Conservation (phyloP, 2,888 invertebrate genomes). For the Branchipolynoe longqiensis region DNA sequence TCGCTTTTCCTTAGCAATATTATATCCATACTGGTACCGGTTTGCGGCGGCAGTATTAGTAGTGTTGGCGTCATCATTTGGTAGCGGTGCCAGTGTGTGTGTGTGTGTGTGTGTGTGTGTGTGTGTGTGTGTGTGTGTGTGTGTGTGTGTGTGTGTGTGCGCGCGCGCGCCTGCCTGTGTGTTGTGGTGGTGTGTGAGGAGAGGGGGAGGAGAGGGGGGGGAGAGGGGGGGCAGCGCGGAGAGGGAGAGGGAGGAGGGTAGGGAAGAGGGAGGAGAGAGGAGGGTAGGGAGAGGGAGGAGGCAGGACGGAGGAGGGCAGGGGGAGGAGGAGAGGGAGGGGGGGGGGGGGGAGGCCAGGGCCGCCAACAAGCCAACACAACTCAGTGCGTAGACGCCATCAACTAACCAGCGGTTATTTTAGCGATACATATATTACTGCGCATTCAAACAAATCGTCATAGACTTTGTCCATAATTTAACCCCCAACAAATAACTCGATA, state of each 20-base stretch:
- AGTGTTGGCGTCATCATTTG: constrained; percentile 55
- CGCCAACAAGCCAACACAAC: constrained; percentile 57
- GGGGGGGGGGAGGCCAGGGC: constrained; percentile 28
- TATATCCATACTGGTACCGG: constrained; percentile 43
- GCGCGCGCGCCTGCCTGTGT: too few species aligned
- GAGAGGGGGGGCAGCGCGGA: neutral
- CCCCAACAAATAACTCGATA: neutral
- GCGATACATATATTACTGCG: too few species aligned
- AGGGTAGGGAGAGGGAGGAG: neutral
- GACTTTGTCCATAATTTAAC: neutral
- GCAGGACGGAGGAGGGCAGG: constrained; percentile 10
- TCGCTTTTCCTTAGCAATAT: constrained; percentile 36
- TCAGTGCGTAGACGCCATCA: constrained; percentile 41
- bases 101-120: too few species aligned
- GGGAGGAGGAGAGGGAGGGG: neutral
- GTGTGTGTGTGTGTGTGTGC: too few species aligned
- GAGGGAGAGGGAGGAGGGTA: neutral
- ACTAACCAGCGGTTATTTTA: constrained; percentile 16
- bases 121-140: too few species aligned
- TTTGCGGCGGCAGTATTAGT: constrained; percentile 49
- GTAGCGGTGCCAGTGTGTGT: too few species aligned
- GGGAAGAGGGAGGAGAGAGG: neutral
- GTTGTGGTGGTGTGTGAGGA: neutral
- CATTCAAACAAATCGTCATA: too few species aligned
- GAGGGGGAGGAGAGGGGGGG: neutral